A percentile compares a stretch with the other conserved stretches of the same genome.
Evolutionary conservation across 2,888 invertebrate genomes (phyloP).

Genomic region (Criorhina ranunculi): DNA sequence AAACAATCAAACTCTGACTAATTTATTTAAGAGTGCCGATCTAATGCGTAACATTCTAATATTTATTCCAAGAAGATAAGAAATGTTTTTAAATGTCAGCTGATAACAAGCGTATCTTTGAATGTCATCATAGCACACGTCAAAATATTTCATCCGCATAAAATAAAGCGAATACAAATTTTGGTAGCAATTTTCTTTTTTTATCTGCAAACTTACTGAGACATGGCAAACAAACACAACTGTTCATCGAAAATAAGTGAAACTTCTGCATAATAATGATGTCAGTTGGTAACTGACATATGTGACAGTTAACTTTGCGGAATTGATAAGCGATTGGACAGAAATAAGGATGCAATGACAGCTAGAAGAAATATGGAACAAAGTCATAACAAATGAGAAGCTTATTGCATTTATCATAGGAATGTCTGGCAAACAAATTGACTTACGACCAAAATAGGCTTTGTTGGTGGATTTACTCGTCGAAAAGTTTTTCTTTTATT

Average conservation of each 20-base stretch:
- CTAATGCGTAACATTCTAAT: background rate
- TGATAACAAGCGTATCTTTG: slow-evolving; percentile 15
- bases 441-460: no score
- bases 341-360: background rate
- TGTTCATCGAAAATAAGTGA: background rate
- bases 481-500: no score
- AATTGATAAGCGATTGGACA: background rate
- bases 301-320: background rate
- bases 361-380: no score
- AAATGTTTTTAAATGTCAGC: slow-evolving; percentile 8
- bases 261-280: slow-evolving; percentile 10
- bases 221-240: slow-evolving; percentile 4
- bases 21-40: background rate
- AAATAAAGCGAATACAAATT: slow-evolving; percentile 5
- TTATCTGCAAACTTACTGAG: slow-evolving; percentile 18
- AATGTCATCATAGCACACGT: slow-evolving; percentile 7
- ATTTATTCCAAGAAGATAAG: slow-evolving; percentile 5
- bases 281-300: slow-evolving; percentile 7
- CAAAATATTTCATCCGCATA: slow-evolving; percentile 15
- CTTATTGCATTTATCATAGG: no score
- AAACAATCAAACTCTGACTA: background rate
- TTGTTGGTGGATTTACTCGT: no score
- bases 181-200: background rate
- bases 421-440: background rate
- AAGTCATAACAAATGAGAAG: no score